These are phyloP conservation scores for Pseudeuparius sepicola DNA, from an alignment of 2,888 invertebrate genomes.

Conservation along the genomic window DNA sequence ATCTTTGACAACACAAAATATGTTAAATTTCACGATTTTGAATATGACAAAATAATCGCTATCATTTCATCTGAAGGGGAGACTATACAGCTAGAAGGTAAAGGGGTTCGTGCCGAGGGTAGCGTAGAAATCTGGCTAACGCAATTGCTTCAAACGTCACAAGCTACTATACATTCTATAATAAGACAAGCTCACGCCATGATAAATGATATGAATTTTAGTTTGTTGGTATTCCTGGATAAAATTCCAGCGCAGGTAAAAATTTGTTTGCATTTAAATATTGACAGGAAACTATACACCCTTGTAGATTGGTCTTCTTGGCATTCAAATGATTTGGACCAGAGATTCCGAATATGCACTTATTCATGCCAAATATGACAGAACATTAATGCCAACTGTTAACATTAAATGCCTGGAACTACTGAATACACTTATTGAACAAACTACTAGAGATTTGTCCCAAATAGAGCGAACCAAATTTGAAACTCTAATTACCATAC, in stretches of 20 bases:
- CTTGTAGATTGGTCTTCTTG: constrained; percentile 66
- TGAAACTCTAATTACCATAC: constrained; percentile 91
- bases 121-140: constrained; percentile 93
- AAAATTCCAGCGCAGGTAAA: constrained; percentile 88
- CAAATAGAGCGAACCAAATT: no score
- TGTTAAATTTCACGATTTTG: constrained; percentile 86
- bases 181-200: constrained; percentile 73
- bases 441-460: no score
- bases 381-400: constrained; percentile 88
- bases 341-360: constrained; percentile 83
- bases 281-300: constrained; percentile 21
- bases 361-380: constrained; percentile 79
- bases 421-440: no score
- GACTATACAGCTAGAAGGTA: constrained; percentile 73
- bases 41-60: constrained; percentile 88
- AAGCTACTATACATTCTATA: constrained; percentile 81
- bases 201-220: constrained; percentile 79
- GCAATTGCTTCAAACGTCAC: constrained; percentile 75
- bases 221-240: constrained; percentile 75
- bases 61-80: constrained; percentile 89
- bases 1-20: constrained; percentile 91
- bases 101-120: constrained; percentile 81
- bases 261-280: no score
- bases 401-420: constrained; percentile 91
- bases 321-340: constrained; percentile 95